Conservation (phyloP, 2,797 vertebrate genomes). For the Lutjanus argentimaculatus region DNA sequence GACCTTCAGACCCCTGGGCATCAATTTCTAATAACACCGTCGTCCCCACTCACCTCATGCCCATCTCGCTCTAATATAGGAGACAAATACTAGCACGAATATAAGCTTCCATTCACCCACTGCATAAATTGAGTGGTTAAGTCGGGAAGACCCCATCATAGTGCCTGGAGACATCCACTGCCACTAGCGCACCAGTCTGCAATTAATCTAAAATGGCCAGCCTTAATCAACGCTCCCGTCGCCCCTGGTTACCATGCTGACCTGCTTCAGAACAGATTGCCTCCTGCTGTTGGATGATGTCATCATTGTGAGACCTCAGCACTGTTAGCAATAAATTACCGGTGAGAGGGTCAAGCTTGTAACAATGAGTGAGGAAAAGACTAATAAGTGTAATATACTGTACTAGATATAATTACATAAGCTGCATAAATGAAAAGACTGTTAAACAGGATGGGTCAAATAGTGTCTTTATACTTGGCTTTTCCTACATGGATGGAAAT, state of each 20-base stretch:
- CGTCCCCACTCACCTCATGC: conserved; percentile 43
- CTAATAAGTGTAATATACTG: conserved; percentile 37
- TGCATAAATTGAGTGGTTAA: conserved; percentile 58
- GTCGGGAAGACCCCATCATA: conserved; percentile 34
- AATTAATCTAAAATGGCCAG: conserved; percentile 73
- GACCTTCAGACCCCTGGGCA: conserved; percentile 50
- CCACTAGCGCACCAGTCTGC: conserved; percentile 45
- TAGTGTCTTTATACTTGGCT: background rate
- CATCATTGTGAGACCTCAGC: conserved; percentile 59
- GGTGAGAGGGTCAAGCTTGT: conserved; percentile 53
- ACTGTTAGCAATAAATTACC: conserved; percentile 52
- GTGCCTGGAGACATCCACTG: conserved; percentile 49
- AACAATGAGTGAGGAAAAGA: conserved; percentile 41
- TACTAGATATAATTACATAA: conserved; percentile 41
- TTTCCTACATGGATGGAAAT: background rate
- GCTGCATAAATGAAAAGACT: conserved; percentile 9
- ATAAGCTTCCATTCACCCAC: conserved; percentile 49
- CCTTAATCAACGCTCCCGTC: conserved; percentile 65
- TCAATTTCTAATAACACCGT: conserved; percentile 67
- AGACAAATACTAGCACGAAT: conserved; percentile 47
- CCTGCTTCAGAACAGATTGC: conserved; percentile 58
- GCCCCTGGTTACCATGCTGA: conserved; percentile 66
- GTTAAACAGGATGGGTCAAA: conserved; percentile 20
- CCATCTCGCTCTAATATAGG: conserved; percentile 49
- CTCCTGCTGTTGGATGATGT: conserved; percentile 62